Percentiles rank a stretch among this genome's conserved stretches.
phyloP scores from a whole-genome alignment of 2,888 invertebrate species.

The Exocentrus adspersus region DNA sequence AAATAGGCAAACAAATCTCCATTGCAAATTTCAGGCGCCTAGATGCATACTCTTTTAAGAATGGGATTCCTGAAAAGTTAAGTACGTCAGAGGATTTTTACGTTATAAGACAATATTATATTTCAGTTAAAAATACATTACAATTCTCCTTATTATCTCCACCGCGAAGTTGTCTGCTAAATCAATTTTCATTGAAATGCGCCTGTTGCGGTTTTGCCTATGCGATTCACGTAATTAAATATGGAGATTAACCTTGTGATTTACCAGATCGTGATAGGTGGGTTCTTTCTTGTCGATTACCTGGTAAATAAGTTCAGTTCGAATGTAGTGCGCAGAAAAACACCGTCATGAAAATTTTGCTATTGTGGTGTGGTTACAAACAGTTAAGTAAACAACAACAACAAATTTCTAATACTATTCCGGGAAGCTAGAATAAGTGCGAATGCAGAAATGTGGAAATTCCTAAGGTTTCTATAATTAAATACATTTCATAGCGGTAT shows the following conservation, averaged over 20 bases:
- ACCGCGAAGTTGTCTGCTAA: background rate
- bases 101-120: background rate
- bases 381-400: too few relatives aligned
- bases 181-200: background rate
- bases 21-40: background rate
- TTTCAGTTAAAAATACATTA: background rate
- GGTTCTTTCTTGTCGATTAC: background rate
- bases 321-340: background rate
- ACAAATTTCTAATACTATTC: too few relatives aligned
- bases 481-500: too few relatives aligned
- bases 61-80: background rate
- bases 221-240: background rate
- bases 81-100: background rate
- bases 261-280: conserved; percentile 3
- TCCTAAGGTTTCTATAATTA: background rate
- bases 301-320: background rate
- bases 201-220: background rate
- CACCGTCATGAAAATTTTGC: too few relatives aligned
- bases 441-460: background rate
- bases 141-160: background rate
- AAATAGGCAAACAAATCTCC: background rate
- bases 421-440: too few relatives aligned
- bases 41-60: background rate
- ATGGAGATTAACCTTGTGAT: conserved; percentile 1
- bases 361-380: too few relatives aligned